Evolutionary conservation across 2,888 invertebrate species (phyloP).

Genomic region (Galerucella calmariensis): DNA sequence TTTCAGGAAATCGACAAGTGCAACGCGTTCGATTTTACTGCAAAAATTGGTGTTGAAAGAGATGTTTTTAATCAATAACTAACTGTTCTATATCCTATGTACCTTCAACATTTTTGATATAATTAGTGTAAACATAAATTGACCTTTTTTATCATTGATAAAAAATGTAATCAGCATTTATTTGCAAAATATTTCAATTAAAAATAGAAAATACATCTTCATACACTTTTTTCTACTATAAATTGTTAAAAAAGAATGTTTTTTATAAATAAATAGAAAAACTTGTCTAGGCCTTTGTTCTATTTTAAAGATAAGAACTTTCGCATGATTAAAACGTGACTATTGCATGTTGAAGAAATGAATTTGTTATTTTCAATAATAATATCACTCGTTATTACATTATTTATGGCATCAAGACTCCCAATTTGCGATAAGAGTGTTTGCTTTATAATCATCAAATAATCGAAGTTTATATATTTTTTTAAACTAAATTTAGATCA

Average conservation of each 20-base stretch:
- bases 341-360: constrained; percentile 40
- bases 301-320: not conserved
- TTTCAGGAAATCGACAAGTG: constrained; percentile 36
- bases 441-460: constrained; percentile 24
- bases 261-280: not conserved
- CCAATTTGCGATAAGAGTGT: constrained; percentile 37
- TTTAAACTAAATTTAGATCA: constrained; percentile 3
- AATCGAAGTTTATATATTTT: constrained; percentile 20
- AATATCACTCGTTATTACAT: constrained; percentile 28
- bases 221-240: no score
- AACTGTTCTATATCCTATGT: not conserved
- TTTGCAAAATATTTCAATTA: not conserved
- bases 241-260: no score
- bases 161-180: constrained; percentile 17
- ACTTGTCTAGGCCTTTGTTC: not conserved
- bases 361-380: constrained; percentile 34
- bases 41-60: not conserved
- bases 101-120: constrained; percentile 26
- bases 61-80: not conserved
- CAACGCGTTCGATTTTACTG: not conserved
- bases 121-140: constrained; percentile 25
- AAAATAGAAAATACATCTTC: not conserved
- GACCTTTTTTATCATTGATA: constrained; percentile 26
- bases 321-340: constrained; percentile 38
- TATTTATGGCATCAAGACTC: constrained; percentile 32